Evolutionary conservation across 1,140 invertebrate species (phyloP).

Genomic region (Platorchestia sp.): DNA sequence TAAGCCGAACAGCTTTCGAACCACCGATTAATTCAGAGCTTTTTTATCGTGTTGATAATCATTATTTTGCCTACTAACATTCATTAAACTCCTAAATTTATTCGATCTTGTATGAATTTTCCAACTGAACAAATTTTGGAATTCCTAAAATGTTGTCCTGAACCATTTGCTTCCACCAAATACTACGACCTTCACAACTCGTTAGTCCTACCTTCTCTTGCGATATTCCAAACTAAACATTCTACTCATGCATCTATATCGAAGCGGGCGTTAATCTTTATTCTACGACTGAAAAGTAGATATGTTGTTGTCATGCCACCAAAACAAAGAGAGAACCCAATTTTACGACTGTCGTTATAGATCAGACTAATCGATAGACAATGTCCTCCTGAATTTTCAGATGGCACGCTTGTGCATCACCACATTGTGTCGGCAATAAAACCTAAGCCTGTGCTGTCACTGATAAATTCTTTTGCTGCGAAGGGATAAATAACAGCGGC

Average conservation of each 20-base stretch:
- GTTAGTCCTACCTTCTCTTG: neutral
- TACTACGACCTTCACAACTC: neutral
- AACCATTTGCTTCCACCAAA: neutral
- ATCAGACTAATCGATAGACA: neutral
- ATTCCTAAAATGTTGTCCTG: no score
- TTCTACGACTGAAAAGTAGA: neutral
- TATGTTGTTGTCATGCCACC: neutral
- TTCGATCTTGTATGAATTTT: no score
- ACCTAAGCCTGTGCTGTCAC: neutral
- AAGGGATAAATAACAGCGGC: neutral
- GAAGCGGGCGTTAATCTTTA: neutral
- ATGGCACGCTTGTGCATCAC: neutral
- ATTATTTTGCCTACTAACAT: neutral
- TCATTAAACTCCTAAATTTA: neutral
- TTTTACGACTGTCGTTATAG: neutral
- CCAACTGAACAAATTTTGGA: no score
- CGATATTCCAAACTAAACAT: neutral
- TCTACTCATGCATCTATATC: neutral
- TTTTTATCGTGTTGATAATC: neutral
- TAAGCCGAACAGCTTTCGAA: no score
- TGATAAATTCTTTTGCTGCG: constrained; percentile 1
- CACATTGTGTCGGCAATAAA: neutral
- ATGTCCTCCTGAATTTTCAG: neutral
- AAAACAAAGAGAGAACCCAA: neutral
- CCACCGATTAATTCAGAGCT: neutral